Evolutionary conservation across 2,888 invertebrate genomes (phyloP).

Genomic region (Minunthozetes semirufus): DNA sequence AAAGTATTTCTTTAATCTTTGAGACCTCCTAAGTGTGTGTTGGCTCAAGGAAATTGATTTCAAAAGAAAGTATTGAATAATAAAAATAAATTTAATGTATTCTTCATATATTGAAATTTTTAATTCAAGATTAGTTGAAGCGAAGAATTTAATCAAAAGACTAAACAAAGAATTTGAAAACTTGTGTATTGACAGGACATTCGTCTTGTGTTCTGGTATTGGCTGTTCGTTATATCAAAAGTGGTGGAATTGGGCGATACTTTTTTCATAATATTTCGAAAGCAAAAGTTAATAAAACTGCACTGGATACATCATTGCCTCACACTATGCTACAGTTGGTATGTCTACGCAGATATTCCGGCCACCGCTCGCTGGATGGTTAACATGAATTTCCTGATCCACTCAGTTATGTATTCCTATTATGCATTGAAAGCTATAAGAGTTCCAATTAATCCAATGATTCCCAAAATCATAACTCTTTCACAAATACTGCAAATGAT

Average conservation of each 20-base stretch:
- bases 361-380: conserved; percentile 70
- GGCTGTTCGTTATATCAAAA: conserved; percentile 93
- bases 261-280: conserved; percentile 76
- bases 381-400: conserved; percentile 87
- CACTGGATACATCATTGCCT: conserved; percentile 98
- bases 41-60: too few relatives aligned
- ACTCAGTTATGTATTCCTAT: conserved; percentile 84
- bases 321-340: conserved; percentile 68
- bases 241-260: conserved; percentile 93
- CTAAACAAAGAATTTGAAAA: not conserved
- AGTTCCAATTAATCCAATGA: conserved; percentile 64
- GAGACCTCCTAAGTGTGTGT: too few relatives aligned
- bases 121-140: not conserved
- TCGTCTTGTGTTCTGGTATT: conserved; percentile 95
- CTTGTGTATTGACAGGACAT: conserved; percentile 16
- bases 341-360: conserved; percentile 69
- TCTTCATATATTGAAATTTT: not conserved
- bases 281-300: conserved; percentile 85
- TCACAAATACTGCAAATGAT: conserved; percentile 90
- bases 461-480: conserved; percentile 82
- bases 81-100: too few relatives aligned
- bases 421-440: conserved; percentile 79
- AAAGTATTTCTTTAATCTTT: too few relatives aligned
- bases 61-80: too few relatives aligned
- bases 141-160: too few relatives aligned